phyloP scores from a whole-genome alignment of 2,113 vertebrate genomes.

The Vombatus ursinus region DNA sequence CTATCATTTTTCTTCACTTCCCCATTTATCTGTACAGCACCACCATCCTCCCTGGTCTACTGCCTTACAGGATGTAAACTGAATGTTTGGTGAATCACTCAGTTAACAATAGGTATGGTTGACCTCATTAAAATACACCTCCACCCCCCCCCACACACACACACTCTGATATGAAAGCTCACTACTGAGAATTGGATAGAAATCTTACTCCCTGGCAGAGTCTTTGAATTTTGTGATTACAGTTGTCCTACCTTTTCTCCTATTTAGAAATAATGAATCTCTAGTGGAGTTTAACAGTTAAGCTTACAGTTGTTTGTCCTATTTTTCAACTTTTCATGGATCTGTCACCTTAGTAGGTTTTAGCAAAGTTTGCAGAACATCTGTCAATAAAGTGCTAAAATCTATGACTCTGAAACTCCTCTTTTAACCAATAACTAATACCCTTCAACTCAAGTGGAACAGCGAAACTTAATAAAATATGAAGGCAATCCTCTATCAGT shows the following conservation, averaged over 20 bases:
- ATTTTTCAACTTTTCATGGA: constrained; percentile 66
- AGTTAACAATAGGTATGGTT: not conserved
- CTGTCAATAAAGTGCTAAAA: constrained; percentile 71
- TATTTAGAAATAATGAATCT: constrained; percentile 48
- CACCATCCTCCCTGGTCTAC: not conserved
- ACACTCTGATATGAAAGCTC: not conserved
- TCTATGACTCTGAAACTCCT: constrained; percentile 57
- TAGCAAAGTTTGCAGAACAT: constrained; percentile 54
- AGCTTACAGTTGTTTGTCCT: constrained; percentile 51
- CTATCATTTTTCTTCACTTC: not conserved
- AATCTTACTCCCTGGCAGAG: not conserved
- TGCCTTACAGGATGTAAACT: not conserved
- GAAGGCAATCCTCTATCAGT: constrained; percentile 76
- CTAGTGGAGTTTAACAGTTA: constrained; percentile 53
- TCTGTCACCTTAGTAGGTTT: constrained; percentile 57
- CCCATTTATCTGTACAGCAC: not conserved
- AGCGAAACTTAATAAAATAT: constrained; percentile 80
- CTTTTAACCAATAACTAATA: constrained; percentile 69
- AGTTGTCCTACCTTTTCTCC: not conserved
- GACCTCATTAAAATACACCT: not conserved
- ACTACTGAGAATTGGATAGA: not conserved
- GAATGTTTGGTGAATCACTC: not conserved
- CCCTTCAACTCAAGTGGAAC: constrained; percentile 79
- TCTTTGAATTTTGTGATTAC: constrained; percentile 31
- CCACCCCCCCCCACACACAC: not conserved